Base-by-base conservation (phyloP, 2,797 vertebrate species). In the Sternarchorhynchus goeldii region DNA sequence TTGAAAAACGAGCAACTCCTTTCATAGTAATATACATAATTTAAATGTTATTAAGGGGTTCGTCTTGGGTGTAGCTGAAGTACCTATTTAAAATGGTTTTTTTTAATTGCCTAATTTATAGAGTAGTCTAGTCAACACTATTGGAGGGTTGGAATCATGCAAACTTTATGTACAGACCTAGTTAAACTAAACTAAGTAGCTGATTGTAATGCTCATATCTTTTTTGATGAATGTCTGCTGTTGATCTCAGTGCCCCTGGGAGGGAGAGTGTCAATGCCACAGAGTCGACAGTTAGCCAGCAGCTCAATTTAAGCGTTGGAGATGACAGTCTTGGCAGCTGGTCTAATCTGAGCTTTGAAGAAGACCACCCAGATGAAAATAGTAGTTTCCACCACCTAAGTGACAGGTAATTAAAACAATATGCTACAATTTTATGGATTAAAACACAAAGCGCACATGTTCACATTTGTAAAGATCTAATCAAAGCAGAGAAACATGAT, bases 381-480 rank as follows among this genome's bases (percentile, higher is more conserved):
- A 99, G 97, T 93, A 99, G 98, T 91, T 99, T 99, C 89, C 95
- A 98, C 84, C 98, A 99, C 83, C 93, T 99, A 78, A 99, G 98
- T 85, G 98, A 99, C 92, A 99, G 98, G 98, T 99, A 93, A 88
- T 75, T 85, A 39, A 10, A 50, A 50, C 45, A 14, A 6, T 41
- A 14, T 50, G 45, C 45, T 12, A 14, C 25, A 25, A 25, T 25
- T 50, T 12, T 2, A 50, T 14, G 10, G 10, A 50, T 50, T 12
- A 50, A 10, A 50, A 50, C 45, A 50, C 25, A 25, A 25, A 25
- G 1, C 25, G 1, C 25, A 25, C 25, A 25, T 25, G 29, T 45
- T 77, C 74, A 83, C 69, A 81, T 45, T 39, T 65, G 74, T 74
- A 64, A 57, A 45, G 6, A n/a, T 73, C 62, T 74, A 79, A 79